Percentiles rank a stretch among this genome's conserved stretches.
Conservation (phyloP, 2,888 invertebrate genomes). For the Antheraea assamensis region DNA sequence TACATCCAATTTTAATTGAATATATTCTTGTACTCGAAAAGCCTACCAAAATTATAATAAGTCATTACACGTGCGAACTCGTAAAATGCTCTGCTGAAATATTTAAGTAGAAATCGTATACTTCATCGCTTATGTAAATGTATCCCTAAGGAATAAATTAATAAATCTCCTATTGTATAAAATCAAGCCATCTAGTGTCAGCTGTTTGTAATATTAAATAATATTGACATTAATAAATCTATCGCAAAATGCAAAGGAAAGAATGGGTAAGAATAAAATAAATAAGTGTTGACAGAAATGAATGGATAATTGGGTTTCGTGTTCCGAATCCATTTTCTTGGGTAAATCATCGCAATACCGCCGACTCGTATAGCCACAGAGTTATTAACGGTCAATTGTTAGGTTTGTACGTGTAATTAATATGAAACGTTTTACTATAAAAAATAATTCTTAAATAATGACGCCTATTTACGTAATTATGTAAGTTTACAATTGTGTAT, state of each 20-base stretch:
- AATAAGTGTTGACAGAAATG: conserved; percentile 59
- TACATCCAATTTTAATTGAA: background rate
- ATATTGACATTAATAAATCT: background rate
- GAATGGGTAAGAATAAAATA: conserved; percentile 26
- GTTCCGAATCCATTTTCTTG: conserved; percentile 55
- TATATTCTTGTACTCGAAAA: background rate
- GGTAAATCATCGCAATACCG: conserved; percentile 53
- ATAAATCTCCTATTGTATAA: background rate
- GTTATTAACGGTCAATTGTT: conserved; percentile 42
- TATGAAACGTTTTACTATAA: conserved; percentile 19
- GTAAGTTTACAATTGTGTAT: background rate
- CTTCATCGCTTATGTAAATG: background rate
- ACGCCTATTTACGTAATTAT: conserved; percentile 7
- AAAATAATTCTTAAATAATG: conserved; percentile 16
- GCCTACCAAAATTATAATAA: background rate
- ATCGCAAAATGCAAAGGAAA: conserved; percentile 9
- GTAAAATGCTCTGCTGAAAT: background rate
- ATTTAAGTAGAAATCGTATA: background rate
- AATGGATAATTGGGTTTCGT: conserved; percentile 61
- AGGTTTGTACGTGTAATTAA: conserved; percentile 24
- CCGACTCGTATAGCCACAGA: conserved; percentile 37
- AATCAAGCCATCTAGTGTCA: background rate
- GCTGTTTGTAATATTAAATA: background rate
- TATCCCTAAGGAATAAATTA: background rate
- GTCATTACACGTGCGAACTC: background rate